These are phyloP conservation scores for Echeneis naucrates DNA, from an alignment of 2,797 vertebrate genomes.

Conservation along the genomic window DNA sequence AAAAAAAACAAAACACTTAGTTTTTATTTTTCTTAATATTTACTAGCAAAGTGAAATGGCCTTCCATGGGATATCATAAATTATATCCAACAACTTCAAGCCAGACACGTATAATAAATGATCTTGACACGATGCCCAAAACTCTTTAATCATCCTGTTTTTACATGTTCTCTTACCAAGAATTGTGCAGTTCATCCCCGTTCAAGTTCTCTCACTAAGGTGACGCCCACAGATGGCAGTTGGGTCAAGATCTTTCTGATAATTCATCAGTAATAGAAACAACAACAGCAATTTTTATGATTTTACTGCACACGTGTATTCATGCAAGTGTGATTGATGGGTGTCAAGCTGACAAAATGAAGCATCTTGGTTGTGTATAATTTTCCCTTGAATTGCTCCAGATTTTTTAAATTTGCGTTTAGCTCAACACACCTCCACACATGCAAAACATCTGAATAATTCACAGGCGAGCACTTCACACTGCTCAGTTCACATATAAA, in stretches of 20 bases:
- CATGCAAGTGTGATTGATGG: neutral
- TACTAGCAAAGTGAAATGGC: neutral
- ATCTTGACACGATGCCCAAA: slow-evolving; percentile 27
- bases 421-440: slow-evolving; percentile 18
- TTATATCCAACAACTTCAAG: slow-evolving; percentile 27
- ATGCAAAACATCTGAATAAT: slow-evolving; percentile 22
- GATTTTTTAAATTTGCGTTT: slow-evolving; percentile 21
- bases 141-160: slow-evolving; percentile 59
- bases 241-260: slow-evolving; percentile 43
- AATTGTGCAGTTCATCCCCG: slow-evolving; percentile 35
- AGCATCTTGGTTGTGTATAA: slow-evolving; percentile 28
- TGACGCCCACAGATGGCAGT: slow-evolving; percentile 45
- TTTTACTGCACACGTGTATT: neutral
- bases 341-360: neutral
- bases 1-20: too few relatives aligned
- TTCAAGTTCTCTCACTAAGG: slow-evolving; percentile 24
- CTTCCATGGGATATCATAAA: slow-evolving; percentile 24
- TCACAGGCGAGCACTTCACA: slow-evolving; percentile 14
- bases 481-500: neutral
- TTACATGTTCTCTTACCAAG: slow-evolving; percentile 45
- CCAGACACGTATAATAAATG: slow-evolving; percentile 26
- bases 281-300: slow-evolving; percentile 58
- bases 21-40: neutral
- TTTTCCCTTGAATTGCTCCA: slow-evolving; percentile 30
- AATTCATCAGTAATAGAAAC: slow-evolving; percentile 18